phyloP scores from a whole-genome alignment of 2,797 vertebrate species.

The Taeniopygia guttata region DNA sequence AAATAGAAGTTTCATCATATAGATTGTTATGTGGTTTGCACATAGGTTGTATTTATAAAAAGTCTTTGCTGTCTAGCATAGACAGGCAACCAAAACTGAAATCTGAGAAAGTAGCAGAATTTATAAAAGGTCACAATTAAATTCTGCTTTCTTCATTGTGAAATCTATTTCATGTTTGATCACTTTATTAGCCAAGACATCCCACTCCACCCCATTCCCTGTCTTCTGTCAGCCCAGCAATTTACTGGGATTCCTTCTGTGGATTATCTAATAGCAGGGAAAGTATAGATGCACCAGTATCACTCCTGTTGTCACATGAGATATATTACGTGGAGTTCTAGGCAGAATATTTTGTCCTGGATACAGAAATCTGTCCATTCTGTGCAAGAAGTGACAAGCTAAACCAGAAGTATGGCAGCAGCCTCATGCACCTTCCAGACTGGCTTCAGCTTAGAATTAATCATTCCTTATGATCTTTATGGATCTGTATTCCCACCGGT shows the following conservation, averaged over 20 bases:
- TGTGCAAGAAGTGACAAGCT: not conserved
- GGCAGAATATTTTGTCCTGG: constrained; percentile 19
- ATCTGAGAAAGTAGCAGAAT: not conserved
- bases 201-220: not conserved
- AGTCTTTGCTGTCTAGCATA: not conserved
- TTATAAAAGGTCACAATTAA: not conserved
- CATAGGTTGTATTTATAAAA: not conserved
- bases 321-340: not conserved
- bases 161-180: not conserved
- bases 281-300: not conserved
- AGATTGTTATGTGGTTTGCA: not conserved
- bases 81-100: not conserved
- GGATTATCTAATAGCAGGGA: not conserved
- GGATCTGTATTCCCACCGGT: not conserved
- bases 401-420: not conserved
- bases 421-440: not conserved
- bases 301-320: not conserved
- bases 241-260: not conserved
- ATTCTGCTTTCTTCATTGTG: not conserved
- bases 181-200: not conserved
- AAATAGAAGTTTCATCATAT: not conserved
- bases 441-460: not conserved
- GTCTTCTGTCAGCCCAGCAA: not conserved
- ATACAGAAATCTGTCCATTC: not conserved
- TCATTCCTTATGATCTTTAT: not conserved